Conservation (phyloP, 2,888 invertebrate species). For the Abrostola triplasia region DNA sequence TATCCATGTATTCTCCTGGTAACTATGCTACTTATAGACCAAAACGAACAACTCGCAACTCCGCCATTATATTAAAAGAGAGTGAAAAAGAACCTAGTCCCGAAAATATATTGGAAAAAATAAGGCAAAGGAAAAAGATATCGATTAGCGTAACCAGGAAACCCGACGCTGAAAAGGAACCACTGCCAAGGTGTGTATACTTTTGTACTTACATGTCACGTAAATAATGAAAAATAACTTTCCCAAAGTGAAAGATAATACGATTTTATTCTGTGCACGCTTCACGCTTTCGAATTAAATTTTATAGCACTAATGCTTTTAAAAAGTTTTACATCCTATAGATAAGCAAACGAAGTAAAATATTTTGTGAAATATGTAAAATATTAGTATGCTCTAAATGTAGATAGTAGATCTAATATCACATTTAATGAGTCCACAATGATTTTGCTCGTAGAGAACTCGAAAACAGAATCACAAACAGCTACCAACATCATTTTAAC, state of each 20-base stretch:
- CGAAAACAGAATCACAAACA: constrained; percentile 36
- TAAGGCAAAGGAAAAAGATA: constrained; percentile 84
- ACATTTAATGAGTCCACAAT: constrained; percentile 42
- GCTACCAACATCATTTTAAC: constrained; percentile 55
- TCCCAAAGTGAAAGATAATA: constrained; percentile 77
- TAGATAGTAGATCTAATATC: constrained; percentile 58
- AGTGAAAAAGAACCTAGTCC: constrained; percentile 85
- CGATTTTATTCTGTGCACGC: constrained; percentile 85
- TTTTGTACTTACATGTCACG: constrained; percentile 76
- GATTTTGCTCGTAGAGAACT: constrained; percentile 45
- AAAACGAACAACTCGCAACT: constrained; percentile 83
- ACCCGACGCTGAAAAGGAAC: constrained; percentile 80
- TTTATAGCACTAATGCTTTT: constrained; percentile 86
- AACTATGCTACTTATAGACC: constrained; percentile 86
- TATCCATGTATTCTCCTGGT: constrained; percentile 85
- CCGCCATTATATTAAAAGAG: constrained; percentile 85
- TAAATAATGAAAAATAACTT: constrained; percentile 85
- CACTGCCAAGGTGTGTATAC: constrained; percentile 85
- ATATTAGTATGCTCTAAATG: constrained; percentile 53
- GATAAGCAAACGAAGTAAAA: constrained; percentile 64
- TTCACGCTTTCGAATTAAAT: constrained; percentile 84
- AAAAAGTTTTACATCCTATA: constrained; percentile 72
- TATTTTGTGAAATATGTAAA: constrained; percentile 63
- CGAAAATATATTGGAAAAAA: constrained; percentile 86
- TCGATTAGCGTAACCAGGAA: constrained; percentile 85